A percentile compares a stretch with the other conserved stretches of the same genome.
These are phyloP conservation scores for Melanotaenia boesemani DNA, from an alignment of 2,797 vertebrate species.

Conservation along the genomic window DNA sequence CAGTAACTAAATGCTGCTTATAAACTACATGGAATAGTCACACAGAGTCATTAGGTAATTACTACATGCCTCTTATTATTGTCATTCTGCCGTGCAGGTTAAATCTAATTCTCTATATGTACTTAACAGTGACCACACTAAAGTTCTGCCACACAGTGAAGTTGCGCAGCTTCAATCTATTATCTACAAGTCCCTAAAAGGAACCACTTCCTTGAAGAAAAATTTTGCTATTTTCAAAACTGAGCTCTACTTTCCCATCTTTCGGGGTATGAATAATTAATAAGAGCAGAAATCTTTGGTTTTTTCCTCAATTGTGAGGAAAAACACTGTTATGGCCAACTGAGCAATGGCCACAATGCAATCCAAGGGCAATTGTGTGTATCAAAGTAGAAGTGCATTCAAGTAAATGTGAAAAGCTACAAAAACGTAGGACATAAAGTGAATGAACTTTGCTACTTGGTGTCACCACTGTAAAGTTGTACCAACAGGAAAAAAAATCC, in stretches of 20 bases:
- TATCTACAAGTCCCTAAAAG: background rate
- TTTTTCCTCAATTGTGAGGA: background rate
- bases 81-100: background rate
- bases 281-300: background rate
- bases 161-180: background rate
- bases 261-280: background rate
- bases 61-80: background rate
- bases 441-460: too few relatives aligned
- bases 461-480: background rate
- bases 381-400: background rate
- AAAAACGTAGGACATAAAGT: background rate
- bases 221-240: background rate
- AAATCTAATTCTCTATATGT: background rate
- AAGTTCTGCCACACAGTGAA: background rate
- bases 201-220: background rate
- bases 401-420: background rate
- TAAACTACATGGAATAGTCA: constrained; percentile 6
- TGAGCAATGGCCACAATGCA: background rate
- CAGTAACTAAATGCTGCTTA: constrained; percentile 16
- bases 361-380: background rate
- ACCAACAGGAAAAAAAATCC: background rate
- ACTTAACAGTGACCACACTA: too few relatives aligned
- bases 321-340: background rate
- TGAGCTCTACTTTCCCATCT: background rate
- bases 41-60: constrained; percentile 9